Percentiles rank a stretch among this genome's conserved stretches.
Conservation (phyloP, 2,797 vertebrate species). For the Macrochelys suwanniensis region DNA sequence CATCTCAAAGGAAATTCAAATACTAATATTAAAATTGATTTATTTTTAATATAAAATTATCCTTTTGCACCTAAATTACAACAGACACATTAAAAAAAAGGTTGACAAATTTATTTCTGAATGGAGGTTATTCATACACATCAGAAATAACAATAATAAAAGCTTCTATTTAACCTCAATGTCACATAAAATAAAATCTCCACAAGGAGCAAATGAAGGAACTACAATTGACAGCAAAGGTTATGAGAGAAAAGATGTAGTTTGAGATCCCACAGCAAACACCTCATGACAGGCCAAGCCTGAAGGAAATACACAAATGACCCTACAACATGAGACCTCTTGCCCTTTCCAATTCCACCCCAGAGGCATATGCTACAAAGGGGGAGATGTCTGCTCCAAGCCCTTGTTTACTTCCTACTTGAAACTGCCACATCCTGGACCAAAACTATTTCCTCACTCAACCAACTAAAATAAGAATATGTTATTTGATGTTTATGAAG, state of each 20-base stretch:
- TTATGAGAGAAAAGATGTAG: slow-evolving; percentile 85
- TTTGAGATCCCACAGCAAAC: slow-evolving; percentile 83
- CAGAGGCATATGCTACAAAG: slow-evolving; percentile 85
- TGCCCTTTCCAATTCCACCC: slow-evolving; percentile 87
- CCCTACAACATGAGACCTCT: slow-evolving; percentile 87
- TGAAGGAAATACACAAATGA: slow-evolving; percentile 82
- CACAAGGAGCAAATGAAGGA: slow-evolving; percentile 80
- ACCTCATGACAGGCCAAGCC: slow-evolving; percentile 74
- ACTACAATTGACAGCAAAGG: slow-evolving; percentile 87
- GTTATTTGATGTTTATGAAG: not conserved
- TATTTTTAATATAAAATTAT: slow-evolving; percentile 27
- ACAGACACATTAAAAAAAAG: slow-evolving; percentile 76
- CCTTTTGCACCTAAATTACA: slow-evolving; percentile 69
- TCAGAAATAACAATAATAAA: slow-evolving; percentile 79
- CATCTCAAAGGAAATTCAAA: slow-evolving; percentile 34
- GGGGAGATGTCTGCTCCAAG: slow-evolving; percentile 79
- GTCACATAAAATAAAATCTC: slow-evolving; percentile 80
- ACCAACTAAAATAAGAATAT: slow-evolving; percentile 52
- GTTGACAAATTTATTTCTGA: slow-evolving; percentile 80
- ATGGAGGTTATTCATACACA: slow-evolving; percentile 77
- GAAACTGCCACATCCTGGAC: slow-evolving; percentile 80
- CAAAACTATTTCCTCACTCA: slow-evolving; percentile 57
- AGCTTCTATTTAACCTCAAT: slow-evolving; percentile 80
- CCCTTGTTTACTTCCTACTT: slow-evolving; percentile 83
- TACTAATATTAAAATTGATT: slow-evolving; percentile 45